Evolutionary conservation across 2,797 vertebrate genomes (phyloP), one percentile per base, ranked within the genome.

Genomic region (Varecia variegata): DNA sequence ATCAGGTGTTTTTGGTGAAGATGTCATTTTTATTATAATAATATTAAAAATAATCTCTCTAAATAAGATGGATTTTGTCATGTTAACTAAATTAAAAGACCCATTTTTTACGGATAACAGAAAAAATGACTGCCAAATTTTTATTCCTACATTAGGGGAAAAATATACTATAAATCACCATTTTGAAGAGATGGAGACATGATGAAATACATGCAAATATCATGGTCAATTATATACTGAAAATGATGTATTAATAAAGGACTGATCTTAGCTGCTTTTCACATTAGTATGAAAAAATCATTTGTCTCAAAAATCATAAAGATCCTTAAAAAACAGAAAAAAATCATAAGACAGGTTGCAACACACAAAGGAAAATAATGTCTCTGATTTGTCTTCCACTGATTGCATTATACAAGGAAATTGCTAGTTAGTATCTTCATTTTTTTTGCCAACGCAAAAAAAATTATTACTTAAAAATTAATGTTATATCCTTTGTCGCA

Each of bases 331-430:
- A n/a, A 65, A 65, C 8, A 8, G 32, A 32, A 80, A 90, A 93
- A 62, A 76, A 50, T 65, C 15, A 56, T 62, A 71, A 73, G 62
- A 65, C 50, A 92, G 76, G 58, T 87, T 88, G 25, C 38, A 89
- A 80, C 83, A 18, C 60, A 73, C 40, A 32, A 27, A 25, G 23
- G 25, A 74, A 60, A 87, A 92, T 45, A 83, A 73, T 50, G 92
- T 8, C 71, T 93, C 88, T 71, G 13, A 81, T 93, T 81, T 94
- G 5, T 68, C 67, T 96, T 80, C 67, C 62, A 30, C 58, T 95
- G 93, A 97, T 92, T 98, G 77, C 85, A 95, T 97, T 96, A 94
- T 92, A 91, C n/a, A 92, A 95, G 93, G 77, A 97, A 97, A 97
- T 74, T 54, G 60, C 32, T 97, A 84, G 94, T 97, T 88, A 91